These are phyloP conservation scores for Pegoplata infirma DNA, from an alignment of 2,888 invertebrate species.

Conservation along the genomic window DNA sequence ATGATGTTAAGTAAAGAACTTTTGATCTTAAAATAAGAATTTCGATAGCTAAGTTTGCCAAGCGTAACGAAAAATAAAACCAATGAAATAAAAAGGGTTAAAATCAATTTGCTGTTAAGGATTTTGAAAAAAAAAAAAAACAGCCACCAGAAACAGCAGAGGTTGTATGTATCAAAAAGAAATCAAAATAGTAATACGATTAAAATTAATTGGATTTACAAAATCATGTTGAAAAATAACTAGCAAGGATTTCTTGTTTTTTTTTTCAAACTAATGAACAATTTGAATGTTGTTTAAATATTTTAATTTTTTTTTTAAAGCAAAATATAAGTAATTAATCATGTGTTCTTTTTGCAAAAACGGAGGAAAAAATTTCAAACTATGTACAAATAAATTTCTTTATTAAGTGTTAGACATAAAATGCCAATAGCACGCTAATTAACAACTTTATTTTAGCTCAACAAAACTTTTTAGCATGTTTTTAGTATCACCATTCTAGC, in stretches of 20 bases:
- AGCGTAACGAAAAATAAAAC: background rate
- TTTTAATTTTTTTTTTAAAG: too few species aligned
- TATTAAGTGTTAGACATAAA: slow-evolving; percentile 59
- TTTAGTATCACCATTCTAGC: slow-evolving; percentile 14
- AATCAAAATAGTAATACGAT: slow-evolving; percentile 58
- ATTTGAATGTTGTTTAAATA: too few species aligned
- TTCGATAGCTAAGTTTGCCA: slow-evolving; percentile 10
- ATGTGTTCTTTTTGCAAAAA: background rate
- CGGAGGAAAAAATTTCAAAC: slow-evolving; percentile 26
- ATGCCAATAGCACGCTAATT: slow-evolving; percentile 60
- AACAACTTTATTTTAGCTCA: slow-evolving; percentile 58
- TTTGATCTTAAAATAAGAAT: slow-evolving; percentile 47
- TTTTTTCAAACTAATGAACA: background rate
- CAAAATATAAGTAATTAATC: slow-evolving; percentile 37
- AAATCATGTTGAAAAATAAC: background rate
- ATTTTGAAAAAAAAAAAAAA: slow-evolving; percentile 31
- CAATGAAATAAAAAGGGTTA: slow-evolving; percentile 29
- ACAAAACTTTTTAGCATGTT: slow-evolving; percentile 29
- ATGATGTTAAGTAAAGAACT: slow-evolving; percentile 57
- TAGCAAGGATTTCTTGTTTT: slow-evolving; percentile 22
- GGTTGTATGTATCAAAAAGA: slow-evolving; percentile 29
- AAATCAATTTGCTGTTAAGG: slow-evolving; percentile 52
- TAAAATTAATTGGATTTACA: slow-evolving; percentile 58
- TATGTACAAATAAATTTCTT: slow-evolving; percentile 49
- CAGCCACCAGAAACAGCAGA: slow-evolving; percentile 12